Percentiles rank a stretch among this genome's conserved stretches.
These are phyloP conservation scores for Taphrorychus bicolor DNA, from an alignment of 2,888 invertebrate species.

Conservation along the genomic window DNA sequence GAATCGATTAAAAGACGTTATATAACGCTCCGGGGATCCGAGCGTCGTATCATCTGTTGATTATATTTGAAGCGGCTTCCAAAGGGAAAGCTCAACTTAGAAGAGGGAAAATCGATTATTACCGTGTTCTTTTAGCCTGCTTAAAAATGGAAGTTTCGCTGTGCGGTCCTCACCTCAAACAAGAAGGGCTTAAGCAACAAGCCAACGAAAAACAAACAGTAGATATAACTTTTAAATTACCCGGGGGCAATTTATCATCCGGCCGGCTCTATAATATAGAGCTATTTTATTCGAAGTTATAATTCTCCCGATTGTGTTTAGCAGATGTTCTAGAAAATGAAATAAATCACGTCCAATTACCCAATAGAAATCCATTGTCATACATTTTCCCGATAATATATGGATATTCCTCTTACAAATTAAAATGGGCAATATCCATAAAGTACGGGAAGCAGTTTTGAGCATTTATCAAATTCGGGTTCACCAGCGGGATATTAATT, in stretches of 20 bases:
- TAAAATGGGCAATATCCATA: conserved; percentile 19
- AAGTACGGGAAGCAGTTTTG: conserved; percentile 14
- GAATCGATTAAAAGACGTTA: conserved; percentile 40
- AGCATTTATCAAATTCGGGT: conserved; percentile 16
- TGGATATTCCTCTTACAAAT: conserved; percentile 11
- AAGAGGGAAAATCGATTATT: neutral
- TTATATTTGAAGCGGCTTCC: conserved; percentile 16
- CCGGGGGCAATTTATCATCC: neutral
- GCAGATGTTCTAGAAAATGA: conserved; percentile 5
- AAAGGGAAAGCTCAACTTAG: neutral
- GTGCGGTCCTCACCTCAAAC: neutral
- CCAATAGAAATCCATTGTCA: conserved; percentile 17
- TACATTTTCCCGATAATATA: conserved; percentile 16
- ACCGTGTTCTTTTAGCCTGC: neutral
- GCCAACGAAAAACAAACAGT: neutral
- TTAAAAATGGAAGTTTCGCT: neutral
- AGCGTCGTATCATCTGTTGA: conserved; percentile 38
- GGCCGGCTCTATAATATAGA: neutral
- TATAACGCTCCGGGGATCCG: conserved; percentile 24
- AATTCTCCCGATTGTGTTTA: conserved; percentile 14
- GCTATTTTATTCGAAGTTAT: conserved; percentile 8
- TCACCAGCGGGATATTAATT: conserved; percentile 4
- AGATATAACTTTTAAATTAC: neutral
- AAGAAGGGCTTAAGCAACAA: no score
- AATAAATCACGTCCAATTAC: conserved; percentile 16